phyloP scores from a whole-genome alignment of 2,113 vertebrate genomes.

The Rhinogobius similis region DNA sequence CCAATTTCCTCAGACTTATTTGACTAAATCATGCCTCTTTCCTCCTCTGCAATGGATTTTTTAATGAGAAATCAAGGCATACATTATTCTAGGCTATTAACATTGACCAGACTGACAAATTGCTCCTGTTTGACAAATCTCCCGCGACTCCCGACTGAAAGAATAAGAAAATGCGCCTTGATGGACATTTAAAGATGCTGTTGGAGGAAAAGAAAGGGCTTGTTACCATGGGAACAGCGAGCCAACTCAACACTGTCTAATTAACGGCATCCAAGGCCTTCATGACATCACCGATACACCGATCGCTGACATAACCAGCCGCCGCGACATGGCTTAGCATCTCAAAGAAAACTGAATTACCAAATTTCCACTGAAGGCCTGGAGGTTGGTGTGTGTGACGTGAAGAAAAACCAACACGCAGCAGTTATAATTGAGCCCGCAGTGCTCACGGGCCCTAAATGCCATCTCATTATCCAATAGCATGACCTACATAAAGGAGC shows the following conservation, averaged over 20 bases:
- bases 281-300: slow-evolving; percentile 67
- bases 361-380: slow-evolving; percentile 26
- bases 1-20: background rate
- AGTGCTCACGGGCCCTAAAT: slow-evolving; percentile 62
- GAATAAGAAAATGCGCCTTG: slow-evolving; percentile 52
- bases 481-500: slow-evolving; percentile 78
- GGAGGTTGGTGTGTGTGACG: slow-evolving; percentile 23
- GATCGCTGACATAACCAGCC: slow-evolving; percentile 45
- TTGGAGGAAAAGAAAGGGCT: slow-evolving; percentile 55
- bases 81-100: slow-evolving; percentile 24
- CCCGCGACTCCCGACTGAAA: slow-evolving; percentile 13
- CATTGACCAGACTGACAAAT: slow-evolving; percentile 37
- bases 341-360: slow-evolving; percentile 11
- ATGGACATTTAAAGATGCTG: slow-evolving; percentile 47
- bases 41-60: background rate
- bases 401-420: slow-evolving; percentile 34
- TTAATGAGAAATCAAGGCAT: slow-evolving; percentile 27
- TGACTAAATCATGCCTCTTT: background rate
- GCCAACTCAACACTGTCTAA: slow-evolving; percentile 68
- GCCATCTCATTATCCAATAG: slow-evolving; percentile 73
- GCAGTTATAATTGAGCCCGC: slow-evolving; percentile 41
- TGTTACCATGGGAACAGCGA: slow-evolving; percentile 77
- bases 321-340: slow-evolving; percentile 37
- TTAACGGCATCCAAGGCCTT: slow-evolving; percentile 68
- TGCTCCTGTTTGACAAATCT: slow-evolving; percentile 33